Evolutionary conservation across 1,140 invertebrate species (phyloP).

Genomic region (Odontomachus brunneus): DNA sequence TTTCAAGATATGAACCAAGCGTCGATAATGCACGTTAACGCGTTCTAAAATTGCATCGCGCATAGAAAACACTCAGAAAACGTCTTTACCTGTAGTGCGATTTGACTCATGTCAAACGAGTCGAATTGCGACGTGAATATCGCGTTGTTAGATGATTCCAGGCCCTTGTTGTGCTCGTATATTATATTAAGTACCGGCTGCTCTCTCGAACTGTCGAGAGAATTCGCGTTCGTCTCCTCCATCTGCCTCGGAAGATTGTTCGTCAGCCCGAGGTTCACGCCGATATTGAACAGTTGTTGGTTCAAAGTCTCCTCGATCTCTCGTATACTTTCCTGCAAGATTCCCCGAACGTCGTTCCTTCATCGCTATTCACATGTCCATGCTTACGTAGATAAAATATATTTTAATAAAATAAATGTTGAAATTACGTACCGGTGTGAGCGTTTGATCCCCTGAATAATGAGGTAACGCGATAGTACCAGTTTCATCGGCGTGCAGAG

Average conservation of each 20-base stretch:
- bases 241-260: slow-evolving; percentile 68
- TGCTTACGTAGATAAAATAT: slow-evolving; percentile 8
- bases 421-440: slow-evolving; percentile 78
- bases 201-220: slow-evolving; percentile 64
- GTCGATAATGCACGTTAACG: not conserved
- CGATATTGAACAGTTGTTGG: slow-evolving; percentile 82
- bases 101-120: slow-evolving; percentile 80
- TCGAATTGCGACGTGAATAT: slow-evolving; percentile 78
- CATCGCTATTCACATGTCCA: not conserved
- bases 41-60: not conserved
- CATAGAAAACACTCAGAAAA: not conserved
- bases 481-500: slow-evolving; percentile 81
- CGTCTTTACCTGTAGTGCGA: slow-evolving; percentile 74
- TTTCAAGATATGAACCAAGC: not conserved
- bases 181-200: slow-evolving; percentile 79
- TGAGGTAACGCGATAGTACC: slow-evolving; percentile 81
- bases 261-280: slow-evolving; percentile 74
- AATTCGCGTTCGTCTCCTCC: slow-evolving; percentile 51
- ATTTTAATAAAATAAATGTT: no score
- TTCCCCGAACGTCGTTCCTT: slow-evolving; percentile 16
- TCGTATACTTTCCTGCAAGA: slow-evolving; percentile 81
- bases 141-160: slow-evolving; percentile 66
- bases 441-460: slow-evolving; percentile 78
- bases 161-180: slow-evolving; percentile 76
- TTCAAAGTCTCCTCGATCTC: slow-evolving; percentile 84